phyloP scores from a whole-genome alignment of 2,888 invertebrate genomes.

The Latrodectus elegans region DNA sequence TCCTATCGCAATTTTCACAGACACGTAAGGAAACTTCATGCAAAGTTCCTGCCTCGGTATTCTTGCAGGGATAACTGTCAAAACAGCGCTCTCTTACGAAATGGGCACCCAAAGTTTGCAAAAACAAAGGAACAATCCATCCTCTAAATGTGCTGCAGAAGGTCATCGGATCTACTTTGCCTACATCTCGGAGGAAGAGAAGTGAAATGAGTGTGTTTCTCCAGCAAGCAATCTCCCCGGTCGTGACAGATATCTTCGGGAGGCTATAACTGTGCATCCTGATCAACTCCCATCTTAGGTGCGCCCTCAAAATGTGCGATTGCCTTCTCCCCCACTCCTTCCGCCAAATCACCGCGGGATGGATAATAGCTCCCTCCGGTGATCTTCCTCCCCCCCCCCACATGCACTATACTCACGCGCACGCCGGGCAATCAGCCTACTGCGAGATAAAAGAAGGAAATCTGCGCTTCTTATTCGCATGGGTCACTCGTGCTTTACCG shows the following conservation, averaged over 20 bases:
- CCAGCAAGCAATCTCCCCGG: constrained; percentile 29
- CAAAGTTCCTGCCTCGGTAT: not conserved
- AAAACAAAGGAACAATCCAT: not conserved
- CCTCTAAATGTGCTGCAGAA: not conserved
- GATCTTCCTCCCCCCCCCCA: constrained; percentile 14
- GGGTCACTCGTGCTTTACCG: constrained; percentile 24
- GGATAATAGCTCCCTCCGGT: constrained; percentile 64
- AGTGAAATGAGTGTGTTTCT: constrained; percentile 6
- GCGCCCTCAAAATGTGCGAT: constrained; percentile 31
- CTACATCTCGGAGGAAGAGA: not conserved
- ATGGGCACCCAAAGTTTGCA: not conserved
- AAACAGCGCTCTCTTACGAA: not conserved
- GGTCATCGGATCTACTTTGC: constrained; percentile 10
- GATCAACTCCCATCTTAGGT: constrained; percentile 61
- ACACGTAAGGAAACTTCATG: not conserved
- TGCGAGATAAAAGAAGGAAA: constrained; percentile 47
- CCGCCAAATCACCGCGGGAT: constrained; percentile 43
- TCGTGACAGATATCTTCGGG: constrained; percentile 57
- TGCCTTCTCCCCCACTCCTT: not conserved
- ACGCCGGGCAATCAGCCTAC: constrained; percentile 40
- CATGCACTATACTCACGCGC: not conserved
- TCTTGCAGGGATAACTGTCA: not conserved
- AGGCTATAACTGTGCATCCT: constrained; percentile 67
- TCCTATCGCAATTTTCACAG: too few relatives aligned
- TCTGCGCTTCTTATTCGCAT: constrained; percentile 32